Percentiles rank a stretch among this genome's conserved stretches.
Conservation (phyloP, 2,888 invertebrate species). For the Callyntrura guangdongensis region DNA sequence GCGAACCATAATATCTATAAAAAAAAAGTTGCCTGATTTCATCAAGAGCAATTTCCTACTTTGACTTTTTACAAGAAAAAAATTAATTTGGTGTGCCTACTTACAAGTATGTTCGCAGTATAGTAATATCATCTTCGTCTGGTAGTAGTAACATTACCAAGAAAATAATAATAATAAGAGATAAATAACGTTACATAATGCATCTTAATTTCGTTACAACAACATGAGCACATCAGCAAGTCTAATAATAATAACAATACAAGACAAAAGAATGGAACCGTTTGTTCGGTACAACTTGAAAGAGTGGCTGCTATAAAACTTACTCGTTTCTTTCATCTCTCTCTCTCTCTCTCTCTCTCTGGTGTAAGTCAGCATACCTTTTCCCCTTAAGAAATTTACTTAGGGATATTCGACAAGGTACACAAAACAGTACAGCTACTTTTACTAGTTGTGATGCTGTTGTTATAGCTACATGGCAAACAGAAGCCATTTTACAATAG, state of each 20-base stretch:
- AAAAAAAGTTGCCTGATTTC: slow-evolving; percentile 4
- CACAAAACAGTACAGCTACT: slow-evolving; percentile 59
- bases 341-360: background rate
- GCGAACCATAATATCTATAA: background rate
- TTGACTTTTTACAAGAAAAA: slow-evolving; percentile 9
- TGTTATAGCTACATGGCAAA: background rate
- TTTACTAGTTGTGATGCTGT: background rate
- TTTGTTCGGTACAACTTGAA: background rate
- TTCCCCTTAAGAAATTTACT: slow-evolving; percentile 4
- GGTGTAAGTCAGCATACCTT: background rate
- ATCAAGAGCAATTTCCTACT: slow-evolving; percentile 30
- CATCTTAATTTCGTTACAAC: slow-evolving; percentile 33
- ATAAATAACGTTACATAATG: slow-evolving; percentile 52
- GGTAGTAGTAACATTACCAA: background rate
- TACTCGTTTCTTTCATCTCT: slow-evolving; percentile 6
- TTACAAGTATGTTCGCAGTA: background rate
- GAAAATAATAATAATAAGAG: slow-evolving; percentile 16
- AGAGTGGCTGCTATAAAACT: background rate
- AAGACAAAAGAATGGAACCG: slow-evolving; percentile 58
- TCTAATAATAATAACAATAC: slow-evolving; percentile 40
- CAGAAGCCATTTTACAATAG: slow-evolving; percentile 53
- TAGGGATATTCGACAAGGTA: slow-evolving; percentile 49
- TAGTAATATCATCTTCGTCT: background rate
- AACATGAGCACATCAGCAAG: slow-evolving; percentile 11
- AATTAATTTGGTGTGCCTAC: background rate